phyloP scores from a whole-genome alignment of 2,113 vertebrate genomes.

The Sisor rabdophorus region DNA sequence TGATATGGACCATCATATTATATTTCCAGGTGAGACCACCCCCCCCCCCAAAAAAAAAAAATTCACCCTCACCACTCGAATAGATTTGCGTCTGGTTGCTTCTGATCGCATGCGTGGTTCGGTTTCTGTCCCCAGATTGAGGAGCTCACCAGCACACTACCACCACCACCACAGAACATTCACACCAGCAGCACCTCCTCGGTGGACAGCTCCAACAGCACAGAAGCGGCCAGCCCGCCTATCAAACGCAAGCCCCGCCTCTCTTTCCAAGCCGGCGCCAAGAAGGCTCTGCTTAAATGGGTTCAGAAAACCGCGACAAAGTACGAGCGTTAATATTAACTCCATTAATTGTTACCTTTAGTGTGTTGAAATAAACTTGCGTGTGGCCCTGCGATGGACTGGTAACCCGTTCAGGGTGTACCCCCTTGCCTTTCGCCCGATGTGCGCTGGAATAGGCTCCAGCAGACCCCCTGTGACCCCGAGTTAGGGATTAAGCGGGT shows the following conservation, averaged over 20 bases:
- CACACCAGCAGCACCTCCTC: constrained; percentile 86
- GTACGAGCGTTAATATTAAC: constrained; percentile 65
- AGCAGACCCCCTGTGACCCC: too few relatives aligned
- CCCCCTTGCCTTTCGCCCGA: too few relatives aligned
- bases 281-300: constrained; percentile 91
- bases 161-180: constrained; percentile 80
- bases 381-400: too few relatives aligned
- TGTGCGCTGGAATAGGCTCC: too few relatives aligned
- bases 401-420: too few relatives aligned
- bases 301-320: constrained; percentile 87
- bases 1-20: constrained; percentile 96
- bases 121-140: constrained; percentile 78
- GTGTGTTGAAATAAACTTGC: too few relatives aligned
- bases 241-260: constrained; percentile 84
- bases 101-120: background rate
- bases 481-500: too few relatives aligned
- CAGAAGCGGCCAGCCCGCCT: constrained; percentile 85
- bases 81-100: background rate
- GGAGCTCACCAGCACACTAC: constrained; percentile 89
- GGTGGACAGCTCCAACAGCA: constrained; percentile 83
- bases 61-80: background rate
- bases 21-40: constrained; percentile 87
- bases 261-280: constrained; percentile 84
- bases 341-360: too few relatives aligned
- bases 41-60: too few relatives aligned